A percentile compares a stretch with the other conserved stretches of the same genome.
Conservation (phyloP, 2,797 vertebrate genomes). For the Kryptolebias ocellatus region DNA sequence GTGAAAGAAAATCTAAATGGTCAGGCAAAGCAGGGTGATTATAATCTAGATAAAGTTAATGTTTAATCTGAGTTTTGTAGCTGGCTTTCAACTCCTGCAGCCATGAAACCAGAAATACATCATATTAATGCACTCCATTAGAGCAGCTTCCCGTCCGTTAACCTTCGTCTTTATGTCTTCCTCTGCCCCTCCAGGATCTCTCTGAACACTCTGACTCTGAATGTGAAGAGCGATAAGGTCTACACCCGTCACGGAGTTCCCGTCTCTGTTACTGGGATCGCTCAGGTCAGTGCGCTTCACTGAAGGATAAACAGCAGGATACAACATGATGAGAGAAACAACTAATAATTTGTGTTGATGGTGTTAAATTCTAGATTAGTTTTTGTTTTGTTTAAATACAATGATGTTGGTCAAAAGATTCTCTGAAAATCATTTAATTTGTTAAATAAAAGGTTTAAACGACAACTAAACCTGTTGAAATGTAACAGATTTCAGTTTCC, state of each 20-base stretch:
- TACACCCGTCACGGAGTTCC: constrained; percentile 93
- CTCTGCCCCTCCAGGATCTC: constrained; percentile 83
- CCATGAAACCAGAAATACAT: background rate
- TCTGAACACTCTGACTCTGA: constrained; percentile 92
- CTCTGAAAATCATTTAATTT: too few relatives aligned
- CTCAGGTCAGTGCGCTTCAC: constrained; percentile 82
- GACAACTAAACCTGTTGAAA: too few relatives aligned
- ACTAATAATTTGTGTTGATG: too few relatives aligned
- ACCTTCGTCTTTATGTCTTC: background rate
- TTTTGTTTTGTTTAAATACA: too few relatives aligned
- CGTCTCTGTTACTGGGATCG: constrained; percentile 92
- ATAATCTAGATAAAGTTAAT: background rate
- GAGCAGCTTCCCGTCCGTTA: constrained; percentile 5
- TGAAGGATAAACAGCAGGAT: background rate
- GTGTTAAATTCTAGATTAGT: too few relatives aligned
- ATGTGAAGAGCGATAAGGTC: constrained; percentile 94
- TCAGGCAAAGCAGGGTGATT: background rate
- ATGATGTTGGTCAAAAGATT: too few relatives aligned
- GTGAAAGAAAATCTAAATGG: background rate
- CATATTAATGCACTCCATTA: constrained; percentile 12
- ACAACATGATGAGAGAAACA: background rate
- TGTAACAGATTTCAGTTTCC: too few relatives aligned
- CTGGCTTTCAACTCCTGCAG: background rate
- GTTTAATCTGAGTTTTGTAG: background rate
- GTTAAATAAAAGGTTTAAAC: too few relatives aligned